phyloP scores from a whole-genome alignment of 2,888 invertebrate genomes.

The Catocala sponsa region DNA sequence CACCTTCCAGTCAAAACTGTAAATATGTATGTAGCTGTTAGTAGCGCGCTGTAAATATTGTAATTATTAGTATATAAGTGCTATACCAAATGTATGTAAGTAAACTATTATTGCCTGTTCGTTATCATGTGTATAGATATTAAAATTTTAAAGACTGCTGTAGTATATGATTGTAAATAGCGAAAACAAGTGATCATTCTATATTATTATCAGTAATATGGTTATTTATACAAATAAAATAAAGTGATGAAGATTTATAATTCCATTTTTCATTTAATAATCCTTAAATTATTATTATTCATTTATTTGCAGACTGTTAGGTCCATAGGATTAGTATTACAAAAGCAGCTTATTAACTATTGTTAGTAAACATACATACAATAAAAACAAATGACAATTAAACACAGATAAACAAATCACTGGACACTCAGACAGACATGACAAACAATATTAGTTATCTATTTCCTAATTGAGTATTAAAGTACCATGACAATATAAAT shows the following conservation, averaged over 20 bases:
- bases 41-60: slow-evolving; percentile 83
- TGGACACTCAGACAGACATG: too few relatives aligned
- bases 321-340: too few relatives aligned
- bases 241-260: slow-evolving; percentile 84
- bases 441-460: too few relatives aligned
- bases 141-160: slow-evolving; percentile 89
- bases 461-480: too few relatives aligned
- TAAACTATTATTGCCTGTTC: slow-evolving; percentile 85
- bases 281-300: too few relatives aligned
- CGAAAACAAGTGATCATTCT: slow-evolving; percentile 86
- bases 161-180: slow-evolving; percentile 88
- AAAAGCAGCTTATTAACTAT: too few relatives aligned
- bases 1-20: slow-evolving; percentile 84
- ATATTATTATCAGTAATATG: slow-evolving; percentile 86
- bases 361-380: too few relatives aligned
- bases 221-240: slow-evolving; percentile 87
- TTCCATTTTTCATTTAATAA: slow-evolving; percentile 66
- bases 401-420: too few relatives aligned
- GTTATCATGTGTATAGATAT: slow-evolving; percentile 87
- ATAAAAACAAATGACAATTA: too few relatives aligned
- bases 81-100: slow-evolving; percentile 87
- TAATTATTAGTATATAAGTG: slow-evolving; percentile 82
- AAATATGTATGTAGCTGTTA: slow-evolving; percentile 75
- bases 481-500: background rate
- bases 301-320: too few relatives aligned